Evolutionary conservation across 2,888 invertebrate genomes (phyloP).

Genomic region (Ophioninae sp.): DNA sequence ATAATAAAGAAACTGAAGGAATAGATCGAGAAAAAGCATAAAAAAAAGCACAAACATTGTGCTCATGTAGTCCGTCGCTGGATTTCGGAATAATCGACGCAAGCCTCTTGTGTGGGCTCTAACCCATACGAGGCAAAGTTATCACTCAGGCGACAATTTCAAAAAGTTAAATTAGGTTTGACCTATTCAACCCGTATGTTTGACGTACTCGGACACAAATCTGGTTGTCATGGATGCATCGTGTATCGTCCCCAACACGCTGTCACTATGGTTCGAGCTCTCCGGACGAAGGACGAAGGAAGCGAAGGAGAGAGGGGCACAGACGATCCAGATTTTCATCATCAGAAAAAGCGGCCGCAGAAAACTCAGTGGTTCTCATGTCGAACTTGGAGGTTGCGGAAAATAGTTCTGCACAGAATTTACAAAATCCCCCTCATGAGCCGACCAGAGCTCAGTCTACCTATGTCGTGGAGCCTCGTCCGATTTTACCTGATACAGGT

Average conservation of each 20-base stretch:
- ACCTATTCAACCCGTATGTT: constrained; percentile 39
- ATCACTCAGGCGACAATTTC: constrained; percentile 28
- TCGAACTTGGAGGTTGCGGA: not conserved
- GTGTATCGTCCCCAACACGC: not conserved
- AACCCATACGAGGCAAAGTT: constrained; percentile 37
- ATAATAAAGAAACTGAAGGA: constrained; percentile 17
- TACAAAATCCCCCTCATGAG: not conserved
- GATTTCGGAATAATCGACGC: not conserved
- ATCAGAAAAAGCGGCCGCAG: constrained; percentile 3
- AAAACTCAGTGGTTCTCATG: constrained; percentile 2
- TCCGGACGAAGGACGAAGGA: constrained; percentile 23
- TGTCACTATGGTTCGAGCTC: constrained; percentile 23
- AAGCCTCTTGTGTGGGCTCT: constrained; percentile 39
- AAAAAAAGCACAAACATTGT: constrained; percentile 24
- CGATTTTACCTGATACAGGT: constrained; percentile 5
- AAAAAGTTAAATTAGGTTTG: constrained; percentile 18
- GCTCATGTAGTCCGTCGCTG: constrained; percentile 7
- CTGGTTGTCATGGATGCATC: constrained; percentile 4
- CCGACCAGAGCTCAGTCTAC: constrained; percentile 1
- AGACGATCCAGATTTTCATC: constrained; percentile 19
- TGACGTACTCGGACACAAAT: constrained; percentile 20
- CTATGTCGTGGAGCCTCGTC: constrained; percentile 7
- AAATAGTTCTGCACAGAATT: not conserved
- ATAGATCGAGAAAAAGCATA: constrained; percentile 15
- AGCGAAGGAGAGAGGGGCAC: constrained; percentile 8